Evolutionary conservation across 1,140 invertebrate species (phyloP).

Genomic region (Lethocerus indicus): DNA sequence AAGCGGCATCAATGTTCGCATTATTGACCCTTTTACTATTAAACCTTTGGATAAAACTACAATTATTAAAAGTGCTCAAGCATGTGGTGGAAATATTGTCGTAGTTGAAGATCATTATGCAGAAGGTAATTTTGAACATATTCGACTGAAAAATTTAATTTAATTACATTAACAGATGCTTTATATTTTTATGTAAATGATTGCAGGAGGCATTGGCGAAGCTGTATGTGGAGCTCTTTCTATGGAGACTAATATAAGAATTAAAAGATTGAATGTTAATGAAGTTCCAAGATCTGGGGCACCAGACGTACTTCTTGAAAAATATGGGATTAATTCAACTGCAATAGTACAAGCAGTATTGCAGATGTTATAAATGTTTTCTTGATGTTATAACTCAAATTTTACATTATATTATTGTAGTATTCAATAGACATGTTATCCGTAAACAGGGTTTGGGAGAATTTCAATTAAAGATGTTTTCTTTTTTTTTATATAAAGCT

Average conservation of each 20-base stretch:
- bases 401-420: too few relatives aligned
- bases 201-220: conserved; percentile 82
- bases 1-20: conserved; percentile 48
- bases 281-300: conserved; percentile 84
- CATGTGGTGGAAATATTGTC: conserved; percentile 64
- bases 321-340: conserved; percentile 73
- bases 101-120: conserved; percentile 97
- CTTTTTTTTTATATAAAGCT: too few relatives aligned
- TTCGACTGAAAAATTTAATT: neutral
- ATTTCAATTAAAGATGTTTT: too few relatives aligned
- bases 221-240: conserved; percentile 74
- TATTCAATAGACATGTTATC: too few relatives aligned
- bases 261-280: conserved; percentile 72
- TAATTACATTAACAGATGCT: neutral
- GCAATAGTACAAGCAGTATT: conserved; percentile 61
- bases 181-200: conserved; percentile 3
- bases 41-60: conserved; percentile 80
- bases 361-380: too few relatives aligned
- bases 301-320: conserved; percentile 63
- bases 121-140: conserved; percentile 40
- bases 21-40: conserved; percentile 89
- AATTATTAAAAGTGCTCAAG: conserved; percentile 61
- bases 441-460: too few relatives aligned
- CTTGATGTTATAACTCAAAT: too few relatives aligned
- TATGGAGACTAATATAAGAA: conserved; percentile 47